These are phyloP conservation scores for Cacoxenus indagator DNA, from an alignment of 2,888 invertebrate species.

Conservation along the genomic window DNA sequence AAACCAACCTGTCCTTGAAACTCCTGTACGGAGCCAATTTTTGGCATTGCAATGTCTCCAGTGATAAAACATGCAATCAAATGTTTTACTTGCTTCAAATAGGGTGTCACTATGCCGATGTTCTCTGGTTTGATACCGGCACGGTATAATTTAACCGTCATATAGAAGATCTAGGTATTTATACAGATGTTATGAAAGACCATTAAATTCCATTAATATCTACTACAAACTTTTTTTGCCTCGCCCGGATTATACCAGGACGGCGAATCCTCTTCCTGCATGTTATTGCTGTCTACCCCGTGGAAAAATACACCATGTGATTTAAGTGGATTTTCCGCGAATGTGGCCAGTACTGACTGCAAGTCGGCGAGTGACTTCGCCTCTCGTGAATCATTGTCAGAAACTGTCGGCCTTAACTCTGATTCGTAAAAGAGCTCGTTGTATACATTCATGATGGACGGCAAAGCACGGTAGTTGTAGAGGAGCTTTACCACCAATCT, in stretches of 20 bases:
- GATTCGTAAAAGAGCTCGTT: conserved; percentile 88
- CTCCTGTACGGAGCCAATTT: conserved; percentile 87
- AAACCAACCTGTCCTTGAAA: conserved; percentile 77
- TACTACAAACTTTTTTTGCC: conserved; percentile 59
- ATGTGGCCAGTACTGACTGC: conserved; percentile 26
- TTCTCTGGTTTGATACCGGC: conserved; percentile 73
- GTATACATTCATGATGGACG: conserved; percentile 81
- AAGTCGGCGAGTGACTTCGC: conserved; percentile 63
- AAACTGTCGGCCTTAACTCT: conserved; percentile 77
- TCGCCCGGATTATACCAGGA: conserved; percentile 93
- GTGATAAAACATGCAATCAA: conserved; percentile 68
- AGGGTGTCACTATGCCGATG: conserved; percentile 93
- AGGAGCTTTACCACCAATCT: conserved; percentile 86
- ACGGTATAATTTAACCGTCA: conserved; percentile 76
- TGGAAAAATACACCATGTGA: conserved; percentile 75
- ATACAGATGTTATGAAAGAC: neutral
- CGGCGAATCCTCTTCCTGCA: conserved; percentile 82
- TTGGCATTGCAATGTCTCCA: conserved; percentile 72
- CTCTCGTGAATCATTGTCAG: conserved; percentile 62
- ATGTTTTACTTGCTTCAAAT: conserved; percentile 84
- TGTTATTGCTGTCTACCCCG: conserved; percentile 79
- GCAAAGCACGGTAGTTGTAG: conserved; percentile 90
- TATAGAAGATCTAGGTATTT: conserved; percentile 72
- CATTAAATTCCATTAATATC: neutral
- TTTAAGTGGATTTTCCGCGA: conserved; percentile 28